Percentiles rank a stretch among this genome's conserved stretches.
phyloP scores from a whole-genome alignment of 2,113 vertebrate species.

The Lepidothrix coronata region DNA sequence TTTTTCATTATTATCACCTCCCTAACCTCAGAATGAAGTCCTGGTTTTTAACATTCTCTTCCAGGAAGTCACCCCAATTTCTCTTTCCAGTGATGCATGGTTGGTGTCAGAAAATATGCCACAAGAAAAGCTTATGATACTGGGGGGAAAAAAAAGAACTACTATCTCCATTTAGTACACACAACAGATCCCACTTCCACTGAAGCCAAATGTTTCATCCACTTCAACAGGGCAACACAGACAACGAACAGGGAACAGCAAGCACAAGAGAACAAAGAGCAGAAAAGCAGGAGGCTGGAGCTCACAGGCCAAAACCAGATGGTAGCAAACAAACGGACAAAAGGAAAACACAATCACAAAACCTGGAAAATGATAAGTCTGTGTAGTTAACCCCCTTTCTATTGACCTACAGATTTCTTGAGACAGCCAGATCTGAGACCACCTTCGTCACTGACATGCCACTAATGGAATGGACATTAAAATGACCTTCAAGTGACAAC shows the following conservation, averaged over 20 bases:
- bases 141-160: neutral
- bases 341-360: neutral
- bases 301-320: neutral
- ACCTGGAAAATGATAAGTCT: neutral
- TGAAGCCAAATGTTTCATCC: neutral
- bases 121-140: neutral
- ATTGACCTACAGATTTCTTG: neutral
- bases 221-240: neutral
- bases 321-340: neutral
- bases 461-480: neutral
- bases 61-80: neutral
- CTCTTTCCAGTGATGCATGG: neutral
- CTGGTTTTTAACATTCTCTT: neutral
- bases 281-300: neutral
- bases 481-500: constrained; percentile 54
- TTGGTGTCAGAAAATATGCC: neutral
- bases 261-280: neutral
- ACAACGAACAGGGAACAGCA: neutral
- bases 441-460: neutral
- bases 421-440: neutral
- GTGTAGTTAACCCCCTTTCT: neutral
- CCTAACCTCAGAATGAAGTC: rapidly evolving
- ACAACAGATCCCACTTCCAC: neutral
- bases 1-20: neutral
- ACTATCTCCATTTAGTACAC: neutral